A percentile compares a stretch with the other conserved stretches of the same genome.
Conservation (phyloP, 2,797 vertebrate genomes). For the Moxostoma hubbsi region DNA sequence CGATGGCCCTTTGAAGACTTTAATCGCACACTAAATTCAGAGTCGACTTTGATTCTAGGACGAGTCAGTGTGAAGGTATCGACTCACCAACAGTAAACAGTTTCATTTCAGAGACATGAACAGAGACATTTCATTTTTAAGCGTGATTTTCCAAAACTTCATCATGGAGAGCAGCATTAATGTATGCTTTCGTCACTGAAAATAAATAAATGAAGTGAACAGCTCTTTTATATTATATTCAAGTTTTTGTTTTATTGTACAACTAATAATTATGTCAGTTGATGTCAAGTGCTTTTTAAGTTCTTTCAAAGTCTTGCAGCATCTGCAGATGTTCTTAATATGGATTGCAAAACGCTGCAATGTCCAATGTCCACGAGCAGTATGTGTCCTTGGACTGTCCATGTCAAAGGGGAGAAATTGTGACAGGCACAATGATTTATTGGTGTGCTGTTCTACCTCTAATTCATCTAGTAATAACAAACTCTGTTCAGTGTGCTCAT, state of each 20-base stretch:
- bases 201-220: no score
- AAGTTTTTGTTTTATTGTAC: neutral
- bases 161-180: no score
- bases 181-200: no score
- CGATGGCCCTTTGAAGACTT: no score
- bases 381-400: constrained; percentile 14
- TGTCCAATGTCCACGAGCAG: neutral
- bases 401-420: neutral
- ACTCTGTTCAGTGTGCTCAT: neutral
- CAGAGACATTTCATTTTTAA: no score
- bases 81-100: no score
- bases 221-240: no score
- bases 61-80: no score
- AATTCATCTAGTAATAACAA: constrained; percentile 2
- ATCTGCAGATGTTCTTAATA: constrained; percentile 33
- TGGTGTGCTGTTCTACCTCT: neutral
- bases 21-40: no score
- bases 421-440: constrained; percentile 21
- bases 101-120: no score
- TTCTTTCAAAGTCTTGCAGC: neutral
- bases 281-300: constrained; percentile 8
- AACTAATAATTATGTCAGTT: neutral
- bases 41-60: no score
- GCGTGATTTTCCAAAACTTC: no score
- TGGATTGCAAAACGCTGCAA: neutral